These are phyloP conservation scores for Gavialis gangeticus DNA, from an alignment of 2,113 vertebrate genomes.

Conservation along the genomic window DNA sequence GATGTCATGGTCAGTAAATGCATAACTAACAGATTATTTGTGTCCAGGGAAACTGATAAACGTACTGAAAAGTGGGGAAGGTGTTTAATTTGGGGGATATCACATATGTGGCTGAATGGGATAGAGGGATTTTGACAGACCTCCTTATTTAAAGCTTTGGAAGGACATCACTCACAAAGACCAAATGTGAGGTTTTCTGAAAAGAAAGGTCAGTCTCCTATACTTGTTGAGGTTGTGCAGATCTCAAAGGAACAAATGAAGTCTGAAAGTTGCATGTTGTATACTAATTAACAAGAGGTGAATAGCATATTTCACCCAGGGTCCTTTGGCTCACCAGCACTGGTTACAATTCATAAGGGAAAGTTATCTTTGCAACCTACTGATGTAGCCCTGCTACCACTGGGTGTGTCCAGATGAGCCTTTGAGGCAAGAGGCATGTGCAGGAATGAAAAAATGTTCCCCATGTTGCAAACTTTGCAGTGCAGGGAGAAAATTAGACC, in stretches of 20 bases:
- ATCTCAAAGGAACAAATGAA: neutral
- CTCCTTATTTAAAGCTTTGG: neutral
- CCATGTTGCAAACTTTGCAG: too few species aligned
- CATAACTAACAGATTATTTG: too few species aligned
- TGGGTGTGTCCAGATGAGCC: neutral
- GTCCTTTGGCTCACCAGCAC: too few species aligned
- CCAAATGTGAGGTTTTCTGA: neutral
- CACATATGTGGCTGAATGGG: accelerated
- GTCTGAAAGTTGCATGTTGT: neutral
- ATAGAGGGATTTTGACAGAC: neutral
- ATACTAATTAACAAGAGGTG: neutral
- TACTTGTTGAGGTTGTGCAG: slow-evolving; percentile 20
- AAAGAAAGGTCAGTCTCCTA: neutral
- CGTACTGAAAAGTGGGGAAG: neutral
- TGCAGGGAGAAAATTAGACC: too few species aligned
- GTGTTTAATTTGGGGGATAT: neutral
- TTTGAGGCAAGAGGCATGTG: too few species aligned
- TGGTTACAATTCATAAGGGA: neutral
- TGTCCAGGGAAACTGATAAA: too few species aligned
- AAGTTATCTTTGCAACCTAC: neutral
- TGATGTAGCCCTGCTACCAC: neutral
- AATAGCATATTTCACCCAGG: neutral
- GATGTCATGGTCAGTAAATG: neutral
- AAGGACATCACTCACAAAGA: neutral
- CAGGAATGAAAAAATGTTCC: too few species aligned